Evolutionary conservation across 2,888 invertebrate species (phyloP).

Genomic region (Dusona sp.): DNA sequence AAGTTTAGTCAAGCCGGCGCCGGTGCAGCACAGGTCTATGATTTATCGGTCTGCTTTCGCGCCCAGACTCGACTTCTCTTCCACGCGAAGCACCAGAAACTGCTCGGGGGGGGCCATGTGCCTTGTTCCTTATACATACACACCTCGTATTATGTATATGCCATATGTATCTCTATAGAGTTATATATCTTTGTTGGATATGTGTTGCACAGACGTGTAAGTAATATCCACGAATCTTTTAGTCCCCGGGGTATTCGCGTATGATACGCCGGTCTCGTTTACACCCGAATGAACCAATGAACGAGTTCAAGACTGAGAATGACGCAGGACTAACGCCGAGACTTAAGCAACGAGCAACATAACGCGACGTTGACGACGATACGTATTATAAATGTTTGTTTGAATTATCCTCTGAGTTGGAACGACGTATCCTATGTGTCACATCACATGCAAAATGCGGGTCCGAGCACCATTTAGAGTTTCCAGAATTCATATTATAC

Average conservation of each 20-base stretch:
- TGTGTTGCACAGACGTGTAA: constrained; percentile 53
- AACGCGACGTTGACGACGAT: constrained; percentile 19
- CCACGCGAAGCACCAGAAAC: constrained; percentile 54
- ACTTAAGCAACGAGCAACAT: background rate
- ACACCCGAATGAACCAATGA: constrained; percentile 51
- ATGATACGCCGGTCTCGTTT: constrained; percentile 40
- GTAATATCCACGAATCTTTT: constrained; percentile 60
- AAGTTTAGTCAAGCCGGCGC: constrained; percentile 79
- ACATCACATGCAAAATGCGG: background rate
- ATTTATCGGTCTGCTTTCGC: constrained; percentile 79
- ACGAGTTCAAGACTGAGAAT: constrained; percentile 43
- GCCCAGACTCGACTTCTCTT: constrained; percentile 54
- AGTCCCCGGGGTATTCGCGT: constrained; percentile 57
- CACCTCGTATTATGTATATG: constrained; percentile 19
- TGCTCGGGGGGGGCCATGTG: constrained; percentile 66
- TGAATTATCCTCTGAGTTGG: background rate
- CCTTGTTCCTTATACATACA: constrained; percentile 50
- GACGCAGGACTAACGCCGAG: background rate
- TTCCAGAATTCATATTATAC: background rate
- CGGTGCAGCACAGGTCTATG: constrained; percentile 77
- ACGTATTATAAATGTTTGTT: constrained; percentile 18
- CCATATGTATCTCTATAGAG: background rate
- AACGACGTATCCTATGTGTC: background rate
- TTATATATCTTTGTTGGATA: constrained; percentile 3
- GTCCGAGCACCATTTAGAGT: background rate